phyloP scores from a whole-genome alignment of 2,888 invertebrate genomes.

The Netelia melanura region DNA sequence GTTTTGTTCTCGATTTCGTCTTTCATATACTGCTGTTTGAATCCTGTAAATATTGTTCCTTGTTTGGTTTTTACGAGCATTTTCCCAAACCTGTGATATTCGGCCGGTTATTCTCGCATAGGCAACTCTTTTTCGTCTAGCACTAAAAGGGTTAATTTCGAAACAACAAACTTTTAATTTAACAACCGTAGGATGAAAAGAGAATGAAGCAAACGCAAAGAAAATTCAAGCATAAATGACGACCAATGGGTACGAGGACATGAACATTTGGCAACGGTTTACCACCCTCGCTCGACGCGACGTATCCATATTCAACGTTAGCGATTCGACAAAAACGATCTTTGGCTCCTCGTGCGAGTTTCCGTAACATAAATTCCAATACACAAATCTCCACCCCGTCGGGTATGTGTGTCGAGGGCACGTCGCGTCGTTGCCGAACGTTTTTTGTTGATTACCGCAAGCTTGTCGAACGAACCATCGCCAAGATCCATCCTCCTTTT shows the following conservation, averaged over 20 bases:
- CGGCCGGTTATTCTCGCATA: too few relatives aligned
- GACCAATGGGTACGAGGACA: conserved; percentile 64
- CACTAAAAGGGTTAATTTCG: too few relatives aligned
- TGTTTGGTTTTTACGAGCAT: too few relatives aligned
- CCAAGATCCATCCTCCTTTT: background rate
- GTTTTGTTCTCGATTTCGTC: too few relatives aligned
- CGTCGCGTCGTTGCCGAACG: conserved; percentile 45
- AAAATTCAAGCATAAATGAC: conserved; percentile 29
- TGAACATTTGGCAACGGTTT: conserved; percentile 75
- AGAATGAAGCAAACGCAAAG: conserved; percentile 25
- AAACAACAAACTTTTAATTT: background rate
- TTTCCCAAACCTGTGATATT: too few relatives aligned
- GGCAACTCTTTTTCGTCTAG: too few relatives aligned
- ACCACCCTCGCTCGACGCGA: conserved; percentile 52
- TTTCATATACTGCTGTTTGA: too few relatives aligned
- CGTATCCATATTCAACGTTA: conserved; percentile 53
- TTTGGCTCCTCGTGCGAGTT: conserved; percentile 56
- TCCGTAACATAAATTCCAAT: conserved; percentile 72
- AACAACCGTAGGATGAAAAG: conserved; percentile 1
- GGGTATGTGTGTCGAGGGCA: conserved; percentile 62
- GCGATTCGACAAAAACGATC: conserved; percentile 62
- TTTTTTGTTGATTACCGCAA: conserved; percentile 25
- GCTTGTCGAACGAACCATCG: background rate
- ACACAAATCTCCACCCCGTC: conserved; percentile 61
- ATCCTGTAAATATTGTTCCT: too few relatives aligned